Base-by-base conservation (phyloP, 2,888 invertebrate species). In the Spisula solida region DNA sequence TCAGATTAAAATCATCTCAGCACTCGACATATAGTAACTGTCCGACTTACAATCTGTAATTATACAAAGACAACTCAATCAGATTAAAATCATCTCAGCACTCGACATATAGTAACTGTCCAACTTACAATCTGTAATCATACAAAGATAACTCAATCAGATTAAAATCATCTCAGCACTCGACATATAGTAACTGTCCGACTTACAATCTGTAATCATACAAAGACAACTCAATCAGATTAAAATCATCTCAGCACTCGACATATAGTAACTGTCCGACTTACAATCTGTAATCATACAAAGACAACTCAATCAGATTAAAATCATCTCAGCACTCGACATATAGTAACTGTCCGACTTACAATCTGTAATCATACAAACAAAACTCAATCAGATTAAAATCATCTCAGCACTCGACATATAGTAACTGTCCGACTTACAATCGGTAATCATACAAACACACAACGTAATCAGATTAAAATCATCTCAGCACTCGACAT, bases 21-120 rank as follows among this genome's bases (percentile, higher is more conserved):
- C 75, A 82, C 25, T 47, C 1, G 41, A 48, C 56, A 83, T 83
- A 8, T 70, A 70, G 31, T 83, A 83, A 60, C 83, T 70, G 0
- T 47, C 29, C 20, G 51, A 47, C n/a, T 85, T 82, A 56, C 89
- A 89, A 78, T 56, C 89, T 89, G 80, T 0, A 88, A 82, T 0
- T 6, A 10, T 10, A 56, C 18, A 56, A 2, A 56, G 6, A 56
- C 18, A 56, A 18, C 18, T 56, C 6, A 20, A 56, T 20, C n/a
- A n/a, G n/a, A n/a, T n/a, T n/a, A n/a, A n/a, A n/a, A n/a, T n/a
- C n/a, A n/a, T n/a, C n/a, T n/a, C n/a, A 47, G 12, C 75, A 82
- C 25, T 47, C 1, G 41, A 48, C 56, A 83, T 83, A 8, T 70
- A 70, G 31, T 83, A 83, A 60, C 83, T 70, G 0, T 47, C 29